Evolutionary conservation across 2,888 invertebrate genomes (phyloP).

Genomic region (Drosophila diplacantha): DNA sequence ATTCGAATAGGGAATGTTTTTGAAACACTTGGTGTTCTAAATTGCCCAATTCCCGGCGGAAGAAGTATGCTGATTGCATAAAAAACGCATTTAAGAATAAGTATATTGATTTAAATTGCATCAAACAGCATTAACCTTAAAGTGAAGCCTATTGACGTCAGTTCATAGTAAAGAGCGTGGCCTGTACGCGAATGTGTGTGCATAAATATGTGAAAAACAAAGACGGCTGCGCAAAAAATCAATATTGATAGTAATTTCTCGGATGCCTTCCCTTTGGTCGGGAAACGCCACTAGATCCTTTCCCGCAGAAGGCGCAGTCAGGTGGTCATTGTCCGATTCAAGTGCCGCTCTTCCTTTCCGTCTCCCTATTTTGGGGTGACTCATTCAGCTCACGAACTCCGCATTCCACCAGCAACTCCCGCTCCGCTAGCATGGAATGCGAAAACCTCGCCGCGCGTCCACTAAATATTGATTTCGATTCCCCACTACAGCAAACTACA

Average conservation of each 20-base stretch:
- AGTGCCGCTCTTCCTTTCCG: slow-evolving; percentile 1
- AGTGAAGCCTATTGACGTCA: no score
- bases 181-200: slow-evolving; percentile 42
- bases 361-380: slow-evolving; percentile 34
- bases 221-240: slow-evolving; percentile 53
- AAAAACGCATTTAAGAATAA: no score
- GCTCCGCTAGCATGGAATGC: slow-evolving; percentile 14
- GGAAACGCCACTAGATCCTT: slow-evolving; percentile 17
- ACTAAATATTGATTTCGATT: slow-evolving; percentile 57
- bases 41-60: no score
- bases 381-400: slow-evolving; percentile 42
- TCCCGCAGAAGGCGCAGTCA: slow-evolving; percentile 52
- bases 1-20: no score
- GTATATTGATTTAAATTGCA: not conserved
- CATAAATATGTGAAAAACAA: slow-evolving; percentile 51
- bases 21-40: no score
- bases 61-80: no score
- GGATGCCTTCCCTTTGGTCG: slow-evolving; percentile 15
- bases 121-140: not conserved
- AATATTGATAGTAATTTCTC: slow-evolving; percentile 56
- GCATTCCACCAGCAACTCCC: slow-evolving; percentile 19
- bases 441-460: slow-evolving; percentile 33
- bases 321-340: slow-evolving; percentile 58
- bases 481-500: slow-evolving; percentile 24
- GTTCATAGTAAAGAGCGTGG: not conserved